Base-by-base conservation (phyloP, 2,888 invertebrate species). In the Lasioglossum figueresi region DNA sequence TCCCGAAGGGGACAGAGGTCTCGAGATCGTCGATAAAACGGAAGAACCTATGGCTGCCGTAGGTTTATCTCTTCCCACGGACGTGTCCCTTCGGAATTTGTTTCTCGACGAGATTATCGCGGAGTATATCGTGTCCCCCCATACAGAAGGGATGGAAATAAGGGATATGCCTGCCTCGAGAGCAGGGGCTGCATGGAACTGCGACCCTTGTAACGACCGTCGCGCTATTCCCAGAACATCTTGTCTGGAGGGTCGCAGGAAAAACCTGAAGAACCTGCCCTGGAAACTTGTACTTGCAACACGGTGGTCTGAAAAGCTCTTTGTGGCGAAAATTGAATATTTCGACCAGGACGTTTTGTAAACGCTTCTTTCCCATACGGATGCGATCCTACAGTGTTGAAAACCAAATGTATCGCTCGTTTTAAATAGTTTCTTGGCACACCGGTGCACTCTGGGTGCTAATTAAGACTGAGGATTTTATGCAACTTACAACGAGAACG, bases 11-110 rank as follows among this genome's bases (percentile, higher is more conserved):
- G 71, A 59, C 45, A 43, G 52, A 34, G 8, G 48, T 52, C 31
- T 74, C 48, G 72, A 88, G 89, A 89, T 87, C 72, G 72, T 48
- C 73, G 88, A 89, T 88, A 87, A 85, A 71, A 66, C 71, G 45
- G 48, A 40, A 82, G 59, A 76, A 56, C 80, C 86, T 27, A 19
- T 63, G n/a, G 37, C 37, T 71, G 37, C 31, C 34, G 12, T 77
- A 68, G 37, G 27, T 82, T 82, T 87, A 83, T 83, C 81, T 82
- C 68, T 48, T 73, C 78, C 77, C 85, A 79, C 80, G 80, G 66
- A 72, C 66, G 79, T 77, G 74, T 88, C 82, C 73, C 77, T 63
- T 80, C 56, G 63, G 79, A 88, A 85, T 88, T 87, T 88, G 75
- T 88, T 87, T 85, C 73, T 77, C 66, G 23, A 40, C 73, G 56